Percentiles rank a stretch among this genome's conserved stretches.
phyloP scores from a whole-genome alignment of 2,888 invertebrate genomes.

The Orchestes rusci region DNA sequence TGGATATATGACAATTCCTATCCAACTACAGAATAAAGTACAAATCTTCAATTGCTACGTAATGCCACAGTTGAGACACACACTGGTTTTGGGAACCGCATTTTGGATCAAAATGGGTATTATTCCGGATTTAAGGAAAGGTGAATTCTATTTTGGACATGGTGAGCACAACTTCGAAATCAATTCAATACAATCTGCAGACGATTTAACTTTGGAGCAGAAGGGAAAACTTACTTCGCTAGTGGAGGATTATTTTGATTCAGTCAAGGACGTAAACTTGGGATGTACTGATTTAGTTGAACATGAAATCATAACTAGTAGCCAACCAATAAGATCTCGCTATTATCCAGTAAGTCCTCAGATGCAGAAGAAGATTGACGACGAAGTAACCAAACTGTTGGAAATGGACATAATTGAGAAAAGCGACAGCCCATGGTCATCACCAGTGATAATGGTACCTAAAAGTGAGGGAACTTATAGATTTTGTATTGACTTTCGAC shows the following conservation, averaged over 20 bases:
- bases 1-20: not conserved
- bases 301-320: not conserved
- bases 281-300: not conserved
- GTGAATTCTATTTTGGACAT: not conserved
- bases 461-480: too few species aligned
- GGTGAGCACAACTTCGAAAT: not conserved
- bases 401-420: not conserved
- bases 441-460: not conserved
- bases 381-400: not conserved
- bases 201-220: not conserved
- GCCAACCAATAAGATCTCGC: not conserved
- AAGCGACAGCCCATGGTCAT: not conserved
- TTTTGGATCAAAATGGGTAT: not conserved
- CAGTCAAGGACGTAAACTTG: not conserved
- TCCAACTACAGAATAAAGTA: not conserved
- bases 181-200: not conserved
- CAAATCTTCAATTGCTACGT: not conserved
- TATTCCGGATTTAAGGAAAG: not conserved
- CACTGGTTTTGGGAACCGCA: not conserved
- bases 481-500: too few species aligned
- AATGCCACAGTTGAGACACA: not conserved
- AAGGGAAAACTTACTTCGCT: not conserved
- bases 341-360: not conserved
- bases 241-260: not conserved
- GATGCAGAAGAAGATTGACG: not conserved